Evolutionary conservation across 2,888 invertebrate genomes (phyloP).

Genomic region (Drosophila lacicola): DNA sequence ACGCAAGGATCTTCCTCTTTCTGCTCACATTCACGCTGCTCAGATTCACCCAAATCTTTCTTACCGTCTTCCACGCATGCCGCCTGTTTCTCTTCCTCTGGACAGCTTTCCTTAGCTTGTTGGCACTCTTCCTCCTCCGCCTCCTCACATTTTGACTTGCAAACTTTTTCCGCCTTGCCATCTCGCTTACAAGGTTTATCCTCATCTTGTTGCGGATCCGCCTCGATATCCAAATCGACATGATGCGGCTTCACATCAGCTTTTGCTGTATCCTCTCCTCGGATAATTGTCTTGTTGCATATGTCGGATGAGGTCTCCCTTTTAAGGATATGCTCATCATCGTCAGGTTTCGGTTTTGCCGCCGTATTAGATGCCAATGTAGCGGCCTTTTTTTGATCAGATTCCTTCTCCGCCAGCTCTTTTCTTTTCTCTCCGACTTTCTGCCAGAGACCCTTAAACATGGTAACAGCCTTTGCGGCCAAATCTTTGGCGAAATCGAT

Average conservation of each 20-base stretch:
- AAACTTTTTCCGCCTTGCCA: background rate
- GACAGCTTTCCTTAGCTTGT: background rate
- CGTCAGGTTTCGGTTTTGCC: background rate
- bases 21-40: background rate
- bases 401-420: slow-evolving; percentile 1
- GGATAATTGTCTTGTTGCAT: slow-evolving; percentile 65
- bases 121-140: background rate
- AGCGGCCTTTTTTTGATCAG: background rate
- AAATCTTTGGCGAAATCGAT: slow-evolving; percentile 19
- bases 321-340: slow-evolving; percentile 5
- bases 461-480: slow-evolving; percentile 1
- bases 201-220: background rate
- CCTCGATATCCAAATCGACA: slow-evolving; percentile 25
- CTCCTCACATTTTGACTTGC: background rate
- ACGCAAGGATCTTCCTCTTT: background rate
- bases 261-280: slow-evolving; percentile 25
- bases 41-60: background rate
- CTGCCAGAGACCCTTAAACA: background rate
- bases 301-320: slow-evolving; percentile 26
- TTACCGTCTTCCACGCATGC: background rate
- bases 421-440: slow-evolving; percentile 10
- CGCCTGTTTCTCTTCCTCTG: background rate
- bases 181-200: background rate
- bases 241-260: slow-evolving; percentile 60
- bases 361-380: background rate